phyloP scores from a whole-genome alignment of 2,888 invertebrate genomes.

The Drosophila formosana region DNA sequence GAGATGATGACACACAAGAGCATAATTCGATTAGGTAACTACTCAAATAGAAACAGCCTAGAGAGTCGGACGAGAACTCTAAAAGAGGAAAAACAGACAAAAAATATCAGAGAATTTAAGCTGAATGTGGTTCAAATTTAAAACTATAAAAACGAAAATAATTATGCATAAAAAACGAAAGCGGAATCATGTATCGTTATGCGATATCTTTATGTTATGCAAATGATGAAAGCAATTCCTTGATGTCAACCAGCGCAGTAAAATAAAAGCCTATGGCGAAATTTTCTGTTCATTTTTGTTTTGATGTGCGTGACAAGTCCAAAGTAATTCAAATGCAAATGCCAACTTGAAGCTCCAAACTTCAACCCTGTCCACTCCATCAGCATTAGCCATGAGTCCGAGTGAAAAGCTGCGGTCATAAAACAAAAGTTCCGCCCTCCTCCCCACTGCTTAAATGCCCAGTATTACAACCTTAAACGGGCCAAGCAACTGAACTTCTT shows the following conservation, averaged over 20 bases:
- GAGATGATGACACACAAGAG: conserved; percentile 10
- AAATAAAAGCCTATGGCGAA: conserved; percentile 17
- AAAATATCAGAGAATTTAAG: background rate
- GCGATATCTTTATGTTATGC: conserved; percentile 4
- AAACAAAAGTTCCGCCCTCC: conserved; percentile 31
- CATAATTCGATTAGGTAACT: conserved; percentile 6
- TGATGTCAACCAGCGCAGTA: conserved; percentile 22
- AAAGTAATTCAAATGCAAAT: conserved; percentile 39
- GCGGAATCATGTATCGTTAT: background rate
- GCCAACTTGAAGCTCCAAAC: too few relatives aligned
- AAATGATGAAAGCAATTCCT: conserved; percentile 4
- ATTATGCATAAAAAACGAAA: background rate
- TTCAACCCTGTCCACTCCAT: conserved; percentile 16
- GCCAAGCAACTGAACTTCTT: conserved; percentile 26
- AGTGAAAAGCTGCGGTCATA: conserved; percentile 61
- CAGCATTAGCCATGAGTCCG: conserved; percentile 24
- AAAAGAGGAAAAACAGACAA: background rate
- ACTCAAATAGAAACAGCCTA: background rate
- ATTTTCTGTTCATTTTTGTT: conserved; percentile 10
- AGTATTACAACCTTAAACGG: conserved; percentile 30
- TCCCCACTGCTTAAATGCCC: background rate
- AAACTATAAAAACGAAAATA: background rate
- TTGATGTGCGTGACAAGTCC: conserved; percentile 56
- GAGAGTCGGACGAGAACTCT: background rate
- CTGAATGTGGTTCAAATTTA: background rate